phyloP scores from a whole-genome alignment of 2,797 vertebrate genomes.

The Chloroceryle amazona region DNA sequence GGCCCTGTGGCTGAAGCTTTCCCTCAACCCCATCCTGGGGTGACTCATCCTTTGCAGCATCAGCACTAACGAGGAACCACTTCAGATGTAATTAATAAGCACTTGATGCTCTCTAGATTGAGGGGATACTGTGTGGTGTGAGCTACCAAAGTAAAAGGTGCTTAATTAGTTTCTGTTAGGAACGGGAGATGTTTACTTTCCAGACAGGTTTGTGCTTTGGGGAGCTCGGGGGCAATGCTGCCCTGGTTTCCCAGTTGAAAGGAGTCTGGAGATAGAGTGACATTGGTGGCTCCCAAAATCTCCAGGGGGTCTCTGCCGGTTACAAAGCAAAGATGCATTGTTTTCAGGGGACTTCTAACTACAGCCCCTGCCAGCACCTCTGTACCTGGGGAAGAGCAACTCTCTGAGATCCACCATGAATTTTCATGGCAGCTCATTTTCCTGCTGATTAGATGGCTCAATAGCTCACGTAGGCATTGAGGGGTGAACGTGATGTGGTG shows the following conservation, averaged over 20 bases:
- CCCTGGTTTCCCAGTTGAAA: rapidly evolving
- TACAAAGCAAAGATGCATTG: not conserved
- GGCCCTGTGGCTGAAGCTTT: not conserved
- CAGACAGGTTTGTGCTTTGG: not conserved
- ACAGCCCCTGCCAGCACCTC: not conserved
- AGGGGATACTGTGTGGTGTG: constrained; percentile 19
- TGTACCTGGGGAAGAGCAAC: not conserved
- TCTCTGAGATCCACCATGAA: not conserved
- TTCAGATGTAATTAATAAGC: constrained; percentile 59
- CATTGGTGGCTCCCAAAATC: rapidly evolving
- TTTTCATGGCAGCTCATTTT: rapidly evolving
- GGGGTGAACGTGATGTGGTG: rapidly evolving
- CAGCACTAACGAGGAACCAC: constrained; percentile 34
- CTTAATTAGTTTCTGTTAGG: not conserved
- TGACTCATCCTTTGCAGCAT: not conserved
- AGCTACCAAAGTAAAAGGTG: not conserved
- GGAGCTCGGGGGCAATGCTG: rapidly evolving
- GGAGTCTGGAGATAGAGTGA: not conserved
- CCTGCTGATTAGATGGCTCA: not conserved
- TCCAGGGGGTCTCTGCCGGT: not conserved
- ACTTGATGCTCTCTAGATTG: constrained; percentile 11
- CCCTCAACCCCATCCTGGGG: not conserved
- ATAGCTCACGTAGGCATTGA: rapidly evolving
- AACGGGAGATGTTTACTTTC: not conserved
- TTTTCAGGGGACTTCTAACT: not conserved